Evolutionary conservation across 2,113 vertebrate species (phyloP).

Genomic region (Chiloscyllium plagiosum): DNA sequence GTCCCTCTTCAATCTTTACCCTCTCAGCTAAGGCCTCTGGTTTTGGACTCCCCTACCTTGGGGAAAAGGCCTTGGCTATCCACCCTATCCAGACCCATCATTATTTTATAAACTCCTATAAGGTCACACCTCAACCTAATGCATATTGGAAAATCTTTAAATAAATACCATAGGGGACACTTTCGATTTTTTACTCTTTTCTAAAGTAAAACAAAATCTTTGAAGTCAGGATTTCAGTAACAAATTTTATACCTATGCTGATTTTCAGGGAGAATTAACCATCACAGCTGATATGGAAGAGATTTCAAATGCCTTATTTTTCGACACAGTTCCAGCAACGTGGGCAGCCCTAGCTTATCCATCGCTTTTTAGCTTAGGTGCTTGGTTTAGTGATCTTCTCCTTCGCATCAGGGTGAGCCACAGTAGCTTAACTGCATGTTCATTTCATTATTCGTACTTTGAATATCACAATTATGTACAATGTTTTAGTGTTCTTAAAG

Average conservation of each 20-base stretch:
- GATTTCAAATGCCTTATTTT: conserved; percentile 56
- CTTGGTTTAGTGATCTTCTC: conserved; percentile 59
- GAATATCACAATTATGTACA: neutral
- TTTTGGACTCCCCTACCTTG: too few species aligned
- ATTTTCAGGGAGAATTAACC: conserved; percentile 59
- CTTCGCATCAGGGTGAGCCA: conserved; percentile 55
- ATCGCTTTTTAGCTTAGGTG: conserved; percentile 55
- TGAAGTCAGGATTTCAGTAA: conserved; percentile 1
- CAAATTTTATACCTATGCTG: neutral
- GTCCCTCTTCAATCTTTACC: too few species aligned
- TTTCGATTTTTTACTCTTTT: neutral
- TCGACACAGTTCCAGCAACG: conserved; percentile 51
- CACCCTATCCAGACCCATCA: too few species aligned
- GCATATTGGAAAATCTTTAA: neutral
- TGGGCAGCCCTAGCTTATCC: conserved; percentile 63
- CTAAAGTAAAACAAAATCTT: neutral
- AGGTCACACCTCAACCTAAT: neutral
- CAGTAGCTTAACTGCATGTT: neutral
- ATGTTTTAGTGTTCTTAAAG: neutral
- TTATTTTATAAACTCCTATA: too few species aligned
- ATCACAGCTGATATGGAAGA: conserved; percentile 66
- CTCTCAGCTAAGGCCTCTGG: too few species aligned
- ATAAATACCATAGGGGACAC: neutral
- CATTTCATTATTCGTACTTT: neutral
- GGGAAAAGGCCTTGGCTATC: too few species aligned